These are phyloP conservation scores for Thereva unica DNA, from an alignment of 2,888 invertebrate species.

Conservation along the genomic window DNA sequence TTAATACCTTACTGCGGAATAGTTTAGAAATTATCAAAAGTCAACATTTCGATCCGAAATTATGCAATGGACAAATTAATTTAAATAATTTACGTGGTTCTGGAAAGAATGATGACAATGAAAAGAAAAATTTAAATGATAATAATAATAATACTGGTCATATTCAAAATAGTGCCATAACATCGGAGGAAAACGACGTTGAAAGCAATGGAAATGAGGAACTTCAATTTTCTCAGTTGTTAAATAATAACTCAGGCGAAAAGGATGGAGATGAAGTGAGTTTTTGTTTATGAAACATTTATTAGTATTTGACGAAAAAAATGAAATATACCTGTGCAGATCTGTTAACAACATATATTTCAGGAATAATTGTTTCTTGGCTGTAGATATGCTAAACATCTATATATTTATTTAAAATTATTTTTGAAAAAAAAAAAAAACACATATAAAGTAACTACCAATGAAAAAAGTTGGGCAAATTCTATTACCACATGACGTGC, in stretches of 20 bases:
- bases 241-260: slow-evolving; percentile 38
- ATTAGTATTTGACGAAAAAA: too few relatives aligned
- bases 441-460: too few relatives aligned
- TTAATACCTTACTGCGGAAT: slow-evolving; percentile 44
- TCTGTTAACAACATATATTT: too few relatives aligned
- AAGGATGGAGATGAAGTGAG: slow-evolving; percentile 39
- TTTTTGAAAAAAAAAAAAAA: too few relatives aligned
- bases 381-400: too few relatives aligned
- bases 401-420: too few relatives aligned
- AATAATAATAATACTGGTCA: slow-evolving; percentile 40
- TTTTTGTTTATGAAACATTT: background rate
- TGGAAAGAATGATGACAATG: slow-evolving; percentile 39
- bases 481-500: too few relatives aligned
- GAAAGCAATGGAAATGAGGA: slow-evolving; percentile 38
- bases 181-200: slow-evolving; percentile 27
- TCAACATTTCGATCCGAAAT: slow-evolving; percentile 6
- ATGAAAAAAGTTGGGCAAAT: too few relatives aligned
- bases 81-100: slow-evolving; percentile 40
- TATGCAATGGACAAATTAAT: slow-evolving; percentile 28
- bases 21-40: slow-evolving; percentile 45
- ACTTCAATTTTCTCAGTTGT: slow-evolving; percentile 44
- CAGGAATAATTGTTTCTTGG: too few relatives aligned
- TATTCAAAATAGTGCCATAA: slow-evolving; percentile 25
- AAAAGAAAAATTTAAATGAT: slow-evolving; percentile 41
- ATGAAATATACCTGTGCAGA: too few relatives aligned